Conservation (phyloP, 1,140 invertebrate genomes). For the Pantala flavescens region DNA sequence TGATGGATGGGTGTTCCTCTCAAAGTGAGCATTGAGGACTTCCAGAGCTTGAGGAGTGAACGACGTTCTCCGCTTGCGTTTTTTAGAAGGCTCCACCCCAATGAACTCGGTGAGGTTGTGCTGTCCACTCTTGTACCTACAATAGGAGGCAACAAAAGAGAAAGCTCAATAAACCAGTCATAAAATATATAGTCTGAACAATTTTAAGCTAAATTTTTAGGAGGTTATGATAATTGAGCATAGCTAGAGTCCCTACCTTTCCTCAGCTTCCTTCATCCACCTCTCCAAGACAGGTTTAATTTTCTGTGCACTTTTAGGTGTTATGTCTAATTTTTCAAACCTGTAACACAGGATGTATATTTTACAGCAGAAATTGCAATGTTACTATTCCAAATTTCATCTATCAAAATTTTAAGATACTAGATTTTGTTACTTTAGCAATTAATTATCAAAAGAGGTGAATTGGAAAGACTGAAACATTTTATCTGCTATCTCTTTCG, state of each 20-base stretch:
- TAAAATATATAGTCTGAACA: conserved; percentile 14
- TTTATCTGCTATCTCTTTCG: background rate
- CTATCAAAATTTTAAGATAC: background rate
- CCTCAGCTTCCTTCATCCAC: conserved; percentile 97
- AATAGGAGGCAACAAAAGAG: conserved; percentile 30
- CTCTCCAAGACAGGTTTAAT: conserved; percentile 95
- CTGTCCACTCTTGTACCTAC: conserved; percentile 78
- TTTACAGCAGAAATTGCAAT: conserved; percentile 10
- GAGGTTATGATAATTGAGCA: conserved; percentile 20
- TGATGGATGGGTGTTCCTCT: conserved; percentile 94
- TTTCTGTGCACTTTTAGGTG: conserved; percentile 97
- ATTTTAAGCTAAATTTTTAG: background rate
- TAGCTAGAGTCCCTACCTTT: conserved; percentile 58
- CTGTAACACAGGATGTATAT: conserved; percentile 40
- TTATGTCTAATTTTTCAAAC: conserved; percentile 99
- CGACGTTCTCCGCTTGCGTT: conserved; percentile 88
- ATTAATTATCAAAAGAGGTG: background rate
- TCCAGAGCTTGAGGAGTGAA: conserved; percentile 94
- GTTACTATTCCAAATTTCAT: conserved; percentile 11
- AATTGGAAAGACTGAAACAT: background rate
- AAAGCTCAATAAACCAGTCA: conserved; percentile 11
- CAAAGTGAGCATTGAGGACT: conserved; percentile 88
- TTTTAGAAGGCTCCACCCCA: conserved; percentile 91
- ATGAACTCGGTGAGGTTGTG: conserved; percentile 92
- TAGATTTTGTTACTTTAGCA: background rate